Evolutionary conservation across 1,140 invertebrate genomes (phyloP).

Genomic region (Drosophila watanabei): DNA sequence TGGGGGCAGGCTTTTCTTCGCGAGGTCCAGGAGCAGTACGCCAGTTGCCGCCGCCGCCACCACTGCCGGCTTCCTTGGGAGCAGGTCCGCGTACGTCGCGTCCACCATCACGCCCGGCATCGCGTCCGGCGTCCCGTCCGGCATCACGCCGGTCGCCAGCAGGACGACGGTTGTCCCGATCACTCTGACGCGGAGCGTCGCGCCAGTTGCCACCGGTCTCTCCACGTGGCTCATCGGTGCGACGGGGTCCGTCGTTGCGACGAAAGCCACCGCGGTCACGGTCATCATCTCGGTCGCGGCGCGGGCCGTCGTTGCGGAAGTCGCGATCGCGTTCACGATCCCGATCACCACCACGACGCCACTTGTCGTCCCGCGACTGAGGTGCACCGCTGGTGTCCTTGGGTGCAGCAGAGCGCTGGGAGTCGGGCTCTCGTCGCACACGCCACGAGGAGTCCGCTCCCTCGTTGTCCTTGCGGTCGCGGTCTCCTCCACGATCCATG

Average conservation of each 20-base stretch:
- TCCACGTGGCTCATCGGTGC: slow-evolving; percentile 84
- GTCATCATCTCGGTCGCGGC: slow-evolving; percentile 74
- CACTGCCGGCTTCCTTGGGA: slow-evolving; percentile 56
- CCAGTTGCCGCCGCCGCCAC: slow-evolving; percentile 69
- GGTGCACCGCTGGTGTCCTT: slow-evolving; percentile 61
- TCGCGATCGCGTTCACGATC: slow-evolving; percentile 65
- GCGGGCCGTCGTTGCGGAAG: slow-evolving; percentile 76
- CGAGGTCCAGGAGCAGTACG: slow-evolving; percentile 73
- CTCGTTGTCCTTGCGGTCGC: slow-evolving; percentile 68
- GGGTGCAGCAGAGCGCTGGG: slow-evolving; percentile 44
- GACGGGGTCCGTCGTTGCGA: slow-evolving; percentile 75
- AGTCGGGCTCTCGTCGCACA: slow-evolving; percentile 71
- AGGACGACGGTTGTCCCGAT: slow-evolving; percentile 77
- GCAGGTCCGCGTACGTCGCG: slow-evolving; percentile 46
- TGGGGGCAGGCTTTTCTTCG: slow-evolving; percentile 72
- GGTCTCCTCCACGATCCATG: slow-evolving; percentile 19
- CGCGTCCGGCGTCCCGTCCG: slow-evolving; percentile 54
- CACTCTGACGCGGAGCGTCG: slow-evolving; percentile 70
- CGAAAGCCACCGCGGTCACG: slow-evolving; percentile 71
- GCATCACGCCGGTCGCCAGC: slow-evolving; percentile 72
- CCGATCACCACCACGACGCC: slow-evolving; percentile 71
- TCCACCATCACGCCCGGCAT: slow-evolving; percentile 27
- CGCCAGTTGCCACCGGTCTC: slow-evolving; percentile 84
- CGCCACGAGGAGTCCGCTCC: slow-evolving; percentile 75
- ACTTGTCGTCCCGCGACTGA: slow-evolving; percentile 63